Evolutionary conservation across 1,140 invertebrate genomes (phyloP).

Genomic region (Drosophila setifemur): DNA sequence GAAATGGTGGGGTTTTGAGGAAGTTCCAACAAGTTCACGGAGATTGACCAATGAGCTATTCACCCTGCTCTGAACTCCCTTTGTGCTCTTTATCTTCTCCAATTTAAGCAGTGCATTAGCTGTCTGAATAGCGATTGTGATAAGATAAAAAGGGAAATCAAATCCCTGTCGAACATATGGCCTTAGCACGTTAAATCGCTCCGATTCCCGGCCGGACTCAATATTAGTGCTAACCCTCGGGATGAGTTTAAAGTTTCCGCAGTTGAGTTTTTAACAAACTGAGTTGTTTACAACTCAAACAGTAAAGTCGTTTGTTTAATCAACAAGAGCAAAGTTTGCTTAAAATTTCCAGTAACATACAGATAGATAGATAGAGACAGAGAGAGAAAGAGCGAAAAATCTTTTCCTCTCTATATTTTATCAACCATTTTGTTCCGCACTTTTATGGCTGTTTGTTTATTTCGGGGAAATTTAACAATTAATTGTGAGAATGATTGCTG

Average conservation of each 20-base stretch:
- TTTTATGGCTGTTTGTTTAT: background rate
- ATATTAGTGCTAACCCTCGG: background rate
- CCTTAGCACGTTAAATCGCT: background rate
- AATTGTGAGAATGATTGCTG: background rate
- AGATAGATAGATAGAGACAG: too few relatives aligned
- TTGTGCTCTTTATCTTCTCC: conserved; percentile 19
- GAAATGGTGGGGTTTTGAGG: background rate
- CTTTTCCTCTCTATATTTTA: background rate
- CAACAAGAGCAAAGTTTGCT: conserved; percentile 3
- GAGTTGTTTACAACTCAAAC: conserved; percentile 9
- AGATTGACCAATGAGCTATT: background rate
- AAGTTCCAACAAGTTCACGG: background rate
- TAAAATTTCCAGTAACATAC: background rate
- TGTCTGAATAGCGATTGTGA: conserved; percentile 2
- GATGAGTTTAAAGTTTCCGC: conserved; percentile 14
- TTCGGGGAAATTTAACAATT: background rate
- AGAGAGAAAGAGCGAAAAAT: background rate
- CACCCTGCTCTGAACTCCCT: background rate
- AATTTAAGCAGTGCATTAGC: conserved; percentile 29
- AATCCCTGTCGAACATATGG: background rate
- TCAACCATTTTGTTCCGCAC: background rate
- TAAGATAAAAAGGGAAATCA: conserved; percentile 23
- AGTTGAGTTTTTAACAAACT: background rate
- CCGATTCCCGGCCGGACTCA: background rate
- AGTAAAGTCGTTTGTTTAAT: conserved; percentile 15